Conservation (phyloP, 2,797 vertebrate genomes). For the Melanotaenia nigrans region DNA sequence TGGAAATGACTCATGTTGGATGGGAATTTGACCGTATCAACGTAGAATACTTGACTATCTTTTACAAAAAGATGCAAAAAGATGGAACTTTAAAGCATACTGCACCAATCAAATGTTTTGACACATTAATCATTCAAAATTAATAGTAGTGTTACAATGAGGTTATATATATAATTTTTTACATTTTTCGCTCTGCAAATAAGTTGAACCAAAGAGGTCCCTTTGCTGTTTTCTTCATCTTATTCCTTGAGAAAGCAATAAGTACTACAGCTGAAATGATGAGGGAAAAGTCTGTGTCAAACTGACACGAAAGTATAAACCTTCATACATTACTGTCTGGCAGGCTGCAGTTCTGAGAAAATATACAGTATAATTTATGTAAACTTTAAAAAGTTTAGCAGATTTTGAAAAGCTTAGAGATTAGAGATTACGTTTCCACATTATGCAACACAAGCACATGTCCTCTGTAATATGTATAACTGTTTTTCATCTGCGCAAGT, state of each 20-base stretch:
- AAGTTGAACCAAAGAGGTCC: background rate
- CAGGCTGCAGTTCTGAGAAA: background rate
- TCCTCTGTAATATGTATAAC: constrained; percentile 17
- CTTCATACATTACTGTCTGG: background rate
- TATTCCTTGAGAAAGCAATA: background rate
- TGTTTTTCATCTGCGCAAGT: constrained; percentile 23
- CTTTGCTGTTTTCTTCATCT: background rate
- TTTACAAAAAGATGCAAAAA: background rate
- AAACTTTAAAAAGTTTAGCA: background rate
- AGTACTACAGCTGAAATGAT: background rate
- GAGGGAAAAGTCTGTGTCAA: constrained; percentile 2
- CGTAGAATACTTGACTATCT: background rate
- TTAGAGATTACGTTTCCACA: constrained; percentile 25
- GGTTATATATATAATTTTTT: background rate
- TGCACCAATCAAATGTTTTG: too few species aligned
- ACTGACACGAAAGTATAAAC: background rate
- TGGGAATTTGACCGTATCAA: background rate
- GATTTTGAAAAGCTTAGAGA: constrained; percentile 32
- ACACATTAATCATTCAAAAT: too few species aligned
- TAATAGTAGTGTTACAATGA: too few species aligned
- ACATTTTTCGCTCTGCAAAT: background rate
- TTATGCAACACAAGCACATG: constrained; percentile 26
- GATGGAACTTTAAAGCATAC: background rate
- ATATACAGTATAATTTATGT: background rate
- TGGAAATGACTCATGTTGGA: background rate